These are phyloP conservation scores for Tenthredo mesomela DNA, from an alignment of 2,888 invertebrate species.

Conservation along the genomic window DNA sequence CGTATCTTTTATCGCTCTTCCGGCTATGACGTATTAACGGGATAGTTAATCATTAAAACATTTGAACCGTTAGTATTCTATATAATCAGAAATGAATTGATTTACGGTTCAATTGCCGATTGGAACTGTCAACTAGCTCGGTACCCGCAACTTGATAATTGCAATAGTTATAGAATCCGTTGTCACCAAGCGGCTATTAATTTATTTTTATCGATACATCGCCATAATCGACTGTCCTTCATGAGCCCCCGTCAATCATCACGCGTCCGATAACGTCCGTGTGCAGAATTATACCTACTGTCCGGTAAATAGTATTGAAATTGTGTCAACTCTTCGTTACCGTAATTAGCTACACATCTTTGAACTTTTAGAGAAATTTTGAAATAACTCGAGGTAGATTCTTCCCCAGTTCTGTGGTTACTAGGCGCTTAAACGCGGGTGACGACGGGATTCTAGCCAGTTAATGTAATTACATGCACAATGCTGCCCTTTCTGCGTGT, in stretches of 20 bases:
- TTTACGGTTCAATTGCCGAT: conserved; percentile 19
- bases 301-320: background rate
- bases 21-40: background rate
- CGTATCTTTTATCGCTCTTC: background rate
- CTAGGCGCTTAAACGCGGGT: background rate
- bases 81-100: background rate
- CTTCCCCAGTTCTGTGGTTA: background rate
- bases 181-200: background rate
- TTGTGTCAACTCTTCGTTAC: background rate
- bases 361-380: background rate
- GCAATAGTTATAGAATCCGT: background rate
- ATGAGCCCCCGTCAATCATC: conserved; percentile 21
- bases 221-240: conserved; percentile 12
- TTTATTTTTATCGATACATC: conserved; percentile 16
- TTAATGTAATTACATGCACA: conserved; percentile 73
- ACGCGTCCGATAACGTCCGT: background rate
- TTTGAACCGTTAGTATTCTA: background rate
- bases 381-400: background rate
- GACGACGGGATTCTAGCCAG: conserved; percentile 56
- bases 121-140: conserved; percentile 2
- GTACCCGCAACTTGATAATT: background rate
- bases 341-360: background rate
- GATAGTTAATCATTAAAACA: conserved; percentile 26
- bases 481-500: conserved; percentile 65
- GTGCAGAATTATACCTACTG: background rate